These are phyloP conservation scores for Clarias fuscus DNA, from an alignment of 2,797 vertebrate genomes.

Conservation along the genomic window DNA sequence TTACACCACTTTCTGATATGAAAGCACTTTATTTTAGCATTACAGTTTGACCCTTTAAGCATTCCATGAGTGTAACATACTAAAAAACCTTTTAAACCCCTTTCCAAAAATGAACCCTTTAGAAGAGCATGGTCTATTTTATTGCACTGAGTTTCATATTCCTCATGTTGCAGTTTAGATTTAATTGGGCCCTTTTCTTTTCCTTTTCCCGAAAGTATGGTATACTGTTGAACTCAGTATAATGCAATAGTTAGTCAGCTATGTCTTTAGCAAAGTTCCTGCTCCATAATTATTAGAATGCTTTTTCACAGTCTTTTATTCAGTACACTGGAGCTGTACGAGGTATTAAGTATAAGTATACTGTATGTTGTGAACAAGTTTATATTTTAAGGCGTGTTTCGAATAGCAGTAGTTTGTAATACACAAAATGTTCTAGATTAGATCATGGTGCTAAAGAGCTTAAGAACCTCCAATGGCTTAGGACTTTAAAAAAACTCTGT, in stretches of 20 bases:
- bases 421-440: not conserved
- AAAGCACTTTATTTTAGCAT: not conserved
- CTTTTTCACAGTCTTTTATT: not conserved
- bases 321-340: not conserved
- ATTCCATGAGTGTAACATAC: not conserved
- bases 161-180: not conserved
- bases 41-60: not conserved
- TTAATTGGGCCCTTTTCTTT: constrained; percentile 17
- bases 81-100: not conserved
- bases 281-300: constrained; percentile 30
- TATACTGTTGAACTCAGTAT: constrained; percentile 8
- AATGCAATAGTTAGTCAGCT: constrained; percentile 21
- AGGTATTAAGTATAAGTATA: constrained; percentile 5
- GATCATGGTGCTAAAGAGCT: not conserved
- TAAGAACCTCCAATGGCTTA: constrained; percentile 15
- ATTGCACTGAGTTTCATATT: constrained; percentile 12
- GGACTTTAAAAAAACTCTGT: constrained; percentile 8
- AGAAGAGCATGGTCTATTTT: not conserved
- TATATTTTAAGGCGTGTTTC: not conserved
- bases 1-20: not conserved
- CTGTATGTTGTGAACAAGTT: not conserved
- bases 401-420: not conserved
- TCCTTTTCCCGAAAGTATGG: not conserved
- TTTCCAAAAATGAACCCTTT: not conserved
- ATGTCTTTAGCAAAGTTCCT: constrained; percentile 15